Percentiles rank a stretch among this genome's conserved stretches.
Evolutionary conservation across 2,888 invertebrate species (phyloP).

Genomic region (Noctua fimbriata): DNA sequence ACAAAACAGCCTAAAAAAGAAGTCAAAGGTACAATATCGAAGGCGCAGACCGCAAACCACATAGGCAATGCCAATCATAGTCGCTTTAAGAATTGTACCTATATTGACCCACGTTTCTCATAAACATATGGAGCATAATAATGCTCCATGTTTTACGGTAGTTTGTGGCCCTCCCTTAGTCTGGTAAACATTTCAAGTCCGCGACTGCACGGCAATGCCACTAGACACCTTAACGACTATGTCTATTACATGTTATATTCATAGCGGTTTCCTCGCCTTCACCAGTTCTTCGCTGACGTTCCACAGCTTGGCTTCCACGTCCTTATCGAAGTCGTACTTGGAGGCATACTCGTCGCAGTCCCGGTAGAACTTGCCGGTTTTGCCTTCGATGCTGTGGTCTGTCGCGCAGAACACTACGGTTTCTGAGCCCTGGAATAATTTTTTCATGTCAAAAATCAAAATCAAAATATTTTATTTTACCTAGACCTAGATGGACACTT

Average conservation of each 20-base stretch:
- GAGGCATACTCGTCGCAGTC: constrained; percentile 92
- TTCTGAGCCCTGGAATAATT: constrained; percentile 92
- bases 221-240: constrained; percentile 37
- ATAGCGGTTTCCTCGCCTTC: constrained; percentile 82
- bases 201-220: constrained; percentile 7
- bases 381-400: constrained; percentile 89
- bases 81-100: not conserved
- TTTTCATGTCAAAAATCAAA: too few relatives aligned
- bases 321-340: constrained; percentile 91
- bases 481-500: too few relatives aligned
- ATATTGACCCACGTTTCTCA: not conserved
- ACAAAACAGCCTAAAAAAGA: not conserved
- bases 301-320: constrained; percentile 93
- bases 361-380: constrained; percentile 94
- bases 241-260: constrained; percentile 48
- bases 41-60: not conserved
- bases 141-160: not conserved
- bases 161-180: not conserved
- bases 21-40: not conserved
- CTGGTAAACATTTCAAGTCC: constrained; percentile 12
- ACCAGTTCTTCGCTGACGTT: constrained; percentile 91
- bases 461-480: too few relatives aligned
- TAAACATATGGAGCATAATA: too few relatives aligned
- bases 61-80: not conserved
- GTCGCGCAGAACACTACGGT: constrained; percentile 95